A percentile compares a stretch with the other conserved stretches of the same genome.
Evolutionary conservation across 2,797 vertebrate genomes (phyloP).

Genomic region (Pogonophryne albipinna): DNA sequence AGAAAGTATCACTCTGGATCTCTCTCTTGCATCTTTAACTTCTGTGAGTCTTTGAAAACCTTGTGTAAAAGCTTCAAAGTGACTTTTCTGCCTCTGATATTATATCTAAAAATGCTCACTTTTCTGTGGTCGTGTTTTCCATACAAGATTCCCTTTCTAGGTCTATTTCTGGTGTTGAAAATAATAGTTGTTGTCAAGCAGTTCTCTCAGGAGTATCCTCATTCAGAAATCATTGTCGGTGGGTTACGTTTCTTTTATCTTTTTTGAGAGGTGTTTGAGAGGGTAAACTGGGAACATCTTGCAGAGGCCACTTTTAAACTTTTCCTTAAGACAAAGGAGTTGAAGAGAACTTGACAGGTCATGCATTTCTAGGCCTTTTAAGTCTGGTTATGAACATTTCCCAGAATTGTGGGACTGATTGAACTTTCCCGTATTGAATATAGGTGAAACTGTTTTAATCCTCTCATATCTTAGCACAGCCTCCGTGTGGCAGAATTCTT

Average conservation of each 20-base stretch:
- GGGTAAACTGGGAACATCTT: slow-evolving; percentile 9
- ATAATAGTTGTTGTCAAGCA: neutral
- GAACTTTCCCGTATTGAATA: slow-evolving; percentile 25
- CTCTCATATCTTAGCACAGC: slow-evolving; percentile 35
- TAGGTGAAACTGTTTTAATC: slow-evolving; percentile 56
- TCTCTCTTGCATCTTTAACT: slow-evolving; percentile 63
- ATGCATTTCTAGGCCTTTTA: slow-evolving; percentile 23
- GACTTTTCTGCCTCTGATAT: slow-evolving; percentile 43
- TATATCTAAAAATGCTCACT: slow-evolving; percentile 33
- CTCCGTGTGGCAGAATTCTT: slow-evolving; percentile 44
- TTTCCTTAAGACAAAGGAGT: slow-evolving; percentile 11
- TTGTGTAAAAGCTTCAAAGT: slow-evolving; percentile 63
- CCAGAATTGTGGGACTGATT: slow-evolving; percentile 4
- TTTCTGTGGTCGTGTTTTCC: slow-evolving; percentile 38
- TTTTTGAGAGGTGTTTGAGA: neutral
- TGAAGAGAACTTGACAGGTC: slow-evolving; percentile 10
- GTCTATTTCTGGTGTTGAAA: neutral
- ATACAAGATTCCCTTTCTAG: neutral
- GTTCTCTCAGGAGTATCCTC: too few relatives aligned
- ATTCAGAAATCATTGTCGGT: too few relatives aligned
- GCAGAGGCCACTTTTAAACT: neutral
- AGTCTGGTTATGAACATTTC: slow-evolving; percentile 16
- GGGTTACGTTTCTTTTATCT: too few relatives aligned
- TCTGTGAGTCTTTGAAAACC: slow-evolving; percentile 60
- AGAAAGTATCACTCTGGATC: neutral